Evolutionary conservation across 2,797 vertebrate genomes (phyloP), one percentile per base, ranked within the genome.

Genomic region (Coreius guichenoti): DNA sequence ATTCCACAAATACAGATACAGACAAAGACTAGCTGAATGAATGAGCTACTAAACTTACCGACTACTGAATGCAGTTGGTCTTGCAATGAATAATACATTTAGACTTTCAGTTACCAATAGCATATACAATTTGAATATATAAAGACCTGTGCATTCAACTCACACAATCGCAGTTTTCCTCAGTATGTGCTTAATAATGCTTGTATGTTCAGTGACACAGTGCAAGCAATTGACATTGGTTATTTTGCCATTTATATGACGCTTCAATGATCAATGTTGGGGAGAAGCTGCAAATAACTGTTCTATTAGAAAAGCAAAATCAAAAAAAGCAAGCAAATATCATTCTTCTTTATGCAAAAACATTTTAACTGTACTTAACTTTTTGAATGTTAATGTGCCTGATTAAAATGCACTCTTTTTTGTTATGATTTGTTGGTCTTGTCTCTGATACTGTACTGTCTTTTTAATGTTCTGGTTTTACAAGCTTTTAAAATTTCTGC

Each of bases 1-100:
- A 13, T 61, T 69, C 26, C 63, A 45, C 49, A 58, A 69, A 75
- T 21, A 23, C 51, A 73, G 58, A 75, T 21, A 23, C 51, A 73
- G 58, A 73, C 65, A 70, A 68, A 89, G 78, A 88, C 61, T 85
- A 74, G 67, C 83, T 76, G 68, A 88, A 89, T 49, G 56, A 82
- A 84, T 65, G 16, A 43, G 69, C 82, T 77, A 56, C 43, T 63
- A 80, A 81, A 76, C 43, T 51, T 26, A 84, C 73, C 23, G 80
- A 91, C 74, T 75, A 36, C 78, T 87, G 80, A 89, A 89, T 90
- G 84, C 88, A 91, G 63, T 83, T 86, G 76, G 76, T 86, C 67
- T 82, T 84, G 21, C 68, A 26, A 61, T 77, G 74, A 88, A 86
- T 86, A 63, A 31, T 75, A 51, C 56, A 58, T 65, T 82, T 54